Evolutionary conservation across 2,888 invertebrate species (phyloP).

Genomic region (Morpho helenor): DNA sequence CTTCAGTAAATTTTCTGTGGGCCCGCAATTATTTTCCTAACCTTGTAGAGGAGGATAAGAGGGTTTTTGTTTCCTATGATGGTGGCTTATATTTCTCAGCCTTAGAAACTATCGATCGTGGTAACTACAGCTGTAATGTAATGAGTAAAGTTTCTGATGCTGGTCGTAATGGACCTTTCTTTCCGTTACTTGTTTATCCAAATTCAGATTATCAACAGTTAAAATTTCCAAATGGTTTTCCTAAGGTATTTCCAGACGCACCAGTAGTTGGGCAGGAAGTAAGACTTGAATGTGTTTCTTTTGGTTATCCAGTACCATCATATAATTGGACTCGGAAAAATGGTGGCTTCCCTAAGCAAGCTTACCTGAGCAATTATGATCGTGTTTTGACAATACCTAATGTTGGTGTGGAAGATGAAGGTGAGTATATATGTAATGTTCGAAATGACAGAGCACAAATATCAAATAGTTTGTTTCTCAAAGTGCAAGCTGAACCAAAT

Average conservation of each 20-base stretch:
- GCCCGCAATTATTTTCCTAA: constrained; percentile 93
- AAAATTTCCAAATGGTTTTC: constrained; percentile 96
- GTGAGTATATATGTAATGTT: constrained; percentile 93
- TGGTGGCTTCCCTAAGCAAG: constrained; percentile 85
- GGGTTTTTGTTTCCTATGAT: constrained; percentile 96
- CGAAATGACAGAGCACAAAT: constrained; percentile 88
- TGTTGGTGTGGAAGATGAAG: constrained; percentile 95
- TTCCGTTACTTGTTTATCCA: constrained; percentile 88
- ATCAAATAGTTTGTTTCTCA: constrained; percentile 87
- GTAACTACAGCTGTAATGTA: constrained; percentile 95
- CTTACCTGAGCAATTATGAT: constrained; percentile 87
- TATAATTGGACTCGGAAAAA: constrained; percentile 95
- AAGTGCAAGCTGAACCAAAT: constrained; percentile 93
- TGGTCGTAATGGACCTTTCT: constrained; percentile 94
- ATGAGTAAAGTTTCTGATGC: constrained; percentile 92
- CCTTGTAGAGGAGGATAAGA: constrained; percentile 94
- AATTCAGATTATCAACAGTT: constrained; percentile 94
- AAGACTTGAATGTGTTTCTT: constrained; percentile 95
- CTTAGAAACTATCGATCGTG: constrained; percentile 92
- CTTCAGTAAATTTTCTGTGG: constrained; percentile 94
- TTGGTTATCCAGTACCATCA: constrained; percentile 96
- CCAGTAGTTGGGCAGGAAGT: constrained; percentile 94
- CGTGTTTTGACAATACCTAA: constrained; percentile 92
- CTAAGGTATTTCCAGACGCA: constrained; percentile 96
- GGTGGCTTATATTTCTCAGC: constrained; percentile 97